Conservation (phyloP, 1,140 invertebrate species). For the Cepaea nemoralis region DNA sequence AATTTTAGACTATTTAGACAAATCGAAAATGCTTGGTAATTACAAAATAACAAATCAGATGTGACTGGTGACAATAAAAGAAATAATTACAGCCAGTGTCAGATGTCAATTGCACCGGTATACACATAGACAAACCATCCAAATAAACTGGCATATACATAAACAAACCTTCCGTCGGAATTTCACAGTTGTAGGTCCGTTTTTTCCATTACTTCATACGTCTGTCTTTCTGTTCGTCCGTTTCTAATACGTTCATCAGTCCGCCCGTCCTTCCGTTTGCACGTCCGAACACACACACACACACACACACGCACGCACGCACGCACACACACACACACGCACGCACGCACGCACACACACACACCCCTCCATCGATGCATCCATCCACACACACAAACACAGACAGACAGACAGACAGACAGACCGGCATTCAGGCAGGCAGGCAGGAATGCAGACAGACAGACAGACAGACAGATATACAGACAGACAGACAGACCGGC, state of each 20-base stretch:
- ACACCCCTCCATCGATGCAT: too few relatives aligned
- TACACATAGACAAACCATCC: not conserved
- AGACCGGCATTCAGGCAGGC: too few relatives aligned
- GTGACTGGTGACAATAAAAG: not conserved
- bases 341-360: too few relatives aligned
- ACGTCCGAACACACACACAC: not conserved
- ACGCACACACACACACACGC: conserved; percentile 10
- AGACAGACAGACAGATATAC: too few relatives aligned
- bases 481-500: too few relatives aligned
- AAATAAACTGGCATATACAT: not conserved
- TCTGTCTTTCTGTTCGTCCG: too few relatives aligned
- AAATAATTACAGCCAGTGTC: not conserved
- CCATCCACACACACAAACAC: too few relatives aligned
- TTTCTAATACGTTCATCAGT: not conserved
- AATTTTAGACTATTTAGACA: conserved; percentile 50
- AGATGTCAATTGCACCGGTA: not conserved
- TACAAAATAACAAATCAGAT: not conserved
- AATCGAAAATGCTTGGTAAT: not conserved
- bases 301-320: conserved; percentile 9
- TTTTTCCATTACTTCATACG: too few relatives aligned
- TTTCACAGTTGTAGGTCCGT: too few relatives aligned
- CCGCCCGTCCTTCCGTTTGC: too few relatives aligned
- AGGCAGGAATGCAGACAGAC: too few relatives aligned
- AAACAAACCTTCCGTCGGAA: not conserved
- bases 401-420: too few relatives aligned